Conservation (phyloP, 2,888 invertebrate species). For the Digitonthophagus gazella region DNA sequence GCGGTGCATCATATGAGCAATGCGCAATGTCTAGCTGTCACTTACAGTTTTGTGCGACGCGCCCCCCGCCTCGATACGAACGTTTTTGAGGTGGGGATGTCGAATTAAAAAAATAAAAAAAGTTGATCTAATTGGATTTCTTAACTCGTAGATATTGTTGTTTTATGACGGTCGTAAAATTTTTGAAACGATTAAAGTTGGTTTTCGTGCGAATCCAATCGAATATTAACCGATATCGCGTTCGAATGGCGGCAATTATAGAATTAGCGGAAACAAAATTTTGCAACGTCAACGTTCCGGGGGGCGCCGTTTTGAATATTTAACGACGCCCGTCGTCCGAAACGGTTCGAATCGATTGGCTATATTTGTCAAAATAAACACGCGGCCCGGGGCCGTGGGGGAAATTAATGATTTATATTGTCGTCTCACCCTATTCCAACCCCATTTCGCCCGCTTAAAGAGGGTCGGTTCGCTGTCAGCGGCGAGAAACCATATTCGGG, state of each 20-base stretch:
- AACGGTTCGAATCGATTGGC: constrained; percentile 11
- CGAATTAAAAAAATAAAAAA: no score
- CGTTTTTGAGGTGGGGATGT: no score
- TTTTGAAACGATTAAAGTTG: not conserved
- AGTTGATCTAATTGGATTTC: no score
- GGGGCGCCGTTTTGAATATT: constrained; percentile 6
- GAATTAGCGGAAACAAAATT: not conserved
- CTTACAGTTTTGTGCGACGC: constrained; percentile 15
- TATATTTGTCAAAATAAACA: constrained; percentile 18
- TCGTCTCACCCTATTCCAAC: constrained; percentile 16
- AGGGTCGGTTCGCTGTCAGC: constrained; percentile 16
- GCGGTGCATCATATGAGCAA: constrained; percentile 15
- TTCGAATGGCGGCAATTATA: not conserved
- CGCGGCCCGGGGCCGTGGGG: constrained; percentile 5
- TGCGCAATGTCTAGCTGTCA: constrained; percentile 16
- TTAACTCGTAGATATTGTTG: no score
- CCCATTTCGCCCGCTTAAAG: constrained; percentile 4
- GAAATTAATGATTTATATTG: constrained; percentile 20
- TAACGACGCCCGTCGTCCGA: constrained; percentile 1
- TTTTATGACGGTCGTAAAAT: no score
- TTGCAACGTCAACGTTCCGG: not conserved
- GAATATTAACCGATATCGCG: not conserved
- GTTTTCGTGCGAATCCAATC: not conserved
- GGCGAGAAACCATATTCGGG: constrained; percentile 10
- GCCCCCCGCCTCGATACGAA: no score